phyloP scores from a whole-genome alignment of 2,888 invertebrate genomes.

The Ochropacha duplaris region DNA sequence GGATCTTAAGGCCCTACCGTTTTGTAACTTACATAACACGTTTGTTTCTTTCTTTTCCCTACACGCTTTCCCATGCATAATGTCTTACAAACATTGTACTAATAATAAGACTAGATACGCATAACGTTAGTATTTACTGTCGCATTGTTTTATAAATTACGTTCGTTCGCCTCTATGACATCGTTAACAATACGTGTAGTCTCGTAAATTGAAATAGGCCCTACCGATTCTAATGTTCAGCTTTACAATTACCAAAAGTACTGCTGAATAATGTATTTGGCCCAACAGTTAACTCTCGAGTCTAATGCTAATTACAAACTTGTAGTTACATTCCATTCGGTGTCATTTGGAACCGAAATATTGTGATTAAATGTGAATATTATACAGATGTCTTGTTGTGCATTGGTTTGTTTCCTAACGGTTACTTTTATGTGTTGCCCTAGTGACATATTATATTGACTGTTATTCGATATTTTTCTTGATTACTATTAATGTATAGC shows the following conservation, averaged over 20 bases:
- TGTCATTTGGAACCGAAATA: conserved; percentile 32
- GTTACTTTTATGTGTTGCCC: conserved; percentile 2
- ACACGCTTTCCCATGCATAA: not conserved
- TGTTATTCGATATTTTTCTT: not conserved
- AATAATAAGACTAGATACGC: not conserved
- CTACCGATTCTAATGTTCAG: conserved; percentile 22
- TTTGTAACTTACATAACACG: not conserved
- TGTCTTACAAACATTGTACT: not conserved
- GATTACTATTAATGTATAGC: not conserved
- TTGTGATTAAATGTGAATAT: conserved; percentile 33
- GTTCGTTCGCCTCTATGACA: not conserved
- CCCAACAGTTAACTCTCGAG: conserved; percentile 52
- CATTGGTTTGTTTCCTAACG: conserved; percentile 16
- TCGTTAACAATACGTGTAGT: conserved; percentile 5
- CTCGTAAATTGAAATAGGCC: conserved; percentile 22
- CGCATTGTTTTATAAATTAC: conserved; percentile 1
- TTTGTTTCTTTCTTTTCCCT: not conserved
- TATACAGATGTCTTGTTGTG: conserved; percentile 23
- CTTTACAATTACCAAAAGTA: conserved; percentile 36
- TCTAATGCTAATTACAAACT: conserved; percentile 53
- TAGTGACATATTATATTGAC: conserved; percentile 1
- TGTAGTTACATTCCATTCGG: conserved; percentile 19
- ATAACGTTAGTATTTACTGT: not conserved
- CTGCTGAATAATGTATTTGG: conserved; percentile 57
- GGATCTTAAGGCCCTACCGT: not conserved